These are phyloP conservation scores for Sebastes itinus DNA, from an alignment of 2,797 vertebrate species.

Conservation along the genomic window DNA sequence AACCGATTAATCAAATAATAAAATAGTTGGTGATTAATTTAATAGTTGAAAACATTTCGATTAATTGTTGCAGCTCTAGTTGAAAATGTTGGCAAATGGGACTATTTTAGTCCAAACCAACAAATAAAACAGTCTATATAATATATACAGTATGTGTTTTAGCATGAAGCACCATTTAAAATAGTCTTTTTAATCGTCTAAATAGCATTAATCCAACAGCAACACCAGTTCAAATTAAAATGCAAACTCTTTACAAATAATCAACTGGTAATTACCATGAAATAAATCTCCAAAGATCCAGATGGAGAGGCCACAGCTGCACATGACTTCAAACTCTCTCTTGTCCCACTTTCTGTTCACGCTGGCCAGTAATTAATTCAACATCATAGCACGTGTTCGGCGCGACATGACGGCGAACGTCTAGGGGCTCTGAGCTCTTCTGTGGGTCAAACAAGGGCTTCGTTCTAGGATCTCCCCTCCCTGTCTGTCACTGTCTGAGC, in stretches of 20 bases:
- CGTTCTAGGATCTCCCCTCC: conserved; percentile 17
- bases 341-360: conserved; percentile 24
- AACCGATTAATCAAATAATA: too few relatives aligned
- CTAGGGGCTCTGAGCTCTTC: conserved; percentile 13
- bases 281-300: conserved; percentile 77
- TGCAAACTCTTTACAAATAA: not conserved
- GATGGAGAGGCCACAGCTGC: conserved; percentile 76
- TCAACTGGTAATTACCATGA: conserved; percentile 72
- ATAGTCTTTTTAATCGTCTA: not conserved
- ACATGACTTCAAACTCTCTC: conserved; percentile 51
- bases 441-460: conserved; percentile 34
- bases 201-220: not conserved
- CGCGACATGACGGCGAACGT: conserved; percentile 26
- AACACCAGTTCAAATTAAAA: not conserved
- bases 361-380: conserved; percentile 32
- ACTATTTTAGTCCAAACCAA: not conserved
- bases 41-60: too few relatives aligned
- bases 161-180: not conserved
- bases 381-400: conserved; percentile 35
- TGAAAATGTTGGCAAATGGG: not conserved
- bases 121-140: not conserved
- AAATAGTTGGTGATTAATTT: too few relatives aligned
- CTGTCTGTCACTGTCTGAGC: conserved; percentile 35
- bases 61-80: too few relatives aligned
- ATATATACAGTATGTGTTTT: not conserved